Conservation (phyloP, 2,888 invertebrate genomes). For the Myopa tessellatipennis region DNA sequence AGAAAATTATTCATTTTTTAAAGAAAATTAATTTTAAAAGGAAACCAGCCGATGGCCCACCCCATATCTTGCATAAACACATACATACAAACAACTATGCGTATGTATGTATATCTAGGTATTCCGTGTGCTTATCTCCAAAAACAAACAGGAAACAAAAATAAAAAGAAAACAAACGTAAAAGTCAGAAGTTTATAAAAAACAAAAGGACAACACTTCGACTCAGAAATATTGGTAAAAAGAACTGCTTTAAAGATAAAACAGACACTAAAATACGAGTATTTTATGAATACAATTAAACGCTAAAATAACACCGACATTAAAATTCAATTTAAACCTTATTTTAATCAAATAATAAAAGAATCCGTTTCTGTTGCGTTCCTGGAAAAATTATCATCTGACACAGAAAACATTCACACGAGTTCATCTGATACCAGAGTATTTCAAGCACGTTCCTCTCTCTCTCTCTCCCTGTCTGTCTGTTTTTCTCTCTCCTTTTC, state of each 20-base stretch:
- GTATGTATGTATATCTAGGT: conserved; percentile 5
- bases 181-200: conserved; percentile 19
- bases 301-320: too few relatives aligned
- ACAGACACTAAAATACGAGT: background rate
- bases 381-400: too few relatives aligned
- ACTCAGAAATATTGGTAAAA: background rate
- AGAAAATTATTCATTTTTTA: too few relatives aligned
- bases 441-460: too few relatives aligned
- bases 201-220: background rate
- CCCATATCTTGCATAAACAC: too few relatives aligned
- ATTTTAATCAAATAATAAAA: too few relatives aligned
- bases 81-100: background rate
- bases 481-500: background rate
- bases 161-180: conserved; percentile 24
- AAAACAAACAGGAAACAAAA: conserved; percentile 46
- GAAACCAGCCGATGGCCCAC: too few relatives aligned
- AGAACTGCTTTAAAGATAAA: background rate
- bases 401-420: too few relatives aligned
- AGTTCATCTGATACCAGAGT: too few relatives aligned
- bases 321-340: too few relatives aligned
- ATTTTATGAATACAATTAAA: background rate
- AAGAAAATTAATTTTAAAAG: too few relatives aligned
- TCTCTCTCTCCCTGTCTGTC: background rate
- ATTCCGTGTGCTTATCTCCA: conserved; percentile 41
- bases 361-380: too few relatives aligned